Base-by-base conservation (phyloP, 1,140 invertebrate genomes). In the Holotrichia oblita region DNA sequence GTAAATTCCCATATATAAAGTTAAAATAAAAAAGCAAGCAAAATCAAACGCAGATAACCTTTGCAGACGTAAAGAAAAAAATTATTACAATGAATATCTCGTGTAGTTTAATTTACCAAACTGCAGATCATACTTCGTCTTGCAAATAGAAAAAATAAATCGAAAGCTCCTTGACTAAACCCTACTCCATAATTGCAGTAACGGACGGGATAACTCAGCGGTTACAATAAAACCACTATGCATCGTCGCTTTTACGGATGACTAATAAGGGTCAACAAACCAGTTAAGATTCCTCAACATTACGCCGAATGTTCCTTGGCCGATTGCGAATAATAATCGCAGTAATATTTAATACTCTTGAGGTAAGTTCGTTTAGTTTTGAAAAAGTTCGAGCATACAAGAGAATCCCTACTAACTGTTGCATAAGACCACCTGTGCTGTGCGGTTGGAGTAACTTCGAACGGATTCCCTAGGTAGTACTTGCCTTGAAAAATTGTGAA, bases 201-300 rank as follows among this genome's bases (percentile, higher is more conserved):
- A 27, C 20, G 22, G 27, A 6, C 12, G 61, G 61, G 12, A 12
- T 69, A 24, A 34, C 61, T 34, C 22, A 27, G 6, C 17, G 24
- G 8, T 1, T 27, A 34, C 61, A 69, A 27, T 27, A 34, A 27
- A 69, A 69, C 22, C 61, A 34, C 27, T 34, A 69, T 27, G 22
- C 61, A 27, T 12, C 61, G 61, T 22, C 61, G 27, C 24, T 34
- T 27, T 69, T 34, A 69, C 27, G 17, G 22, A 69, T 69, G 61
- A 69, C 61, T 69, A 69, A 69, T 69, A 24, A 69, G 61, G 61
- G 61, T 69, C 61, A 69, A 69, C 27, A 69, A 69, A 69, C 61
- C 61, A 20, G 61, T 69, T 69, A 69, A 69, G 61, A 69, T 69
- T 69, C 61, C 27, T 8, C 22, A 20, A 69, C 61, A 27, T 69